These are phyloP conservation scores for Melopsittacus undulatus DNA, from an alignment of 2,797 vertebrate genomes.

Conservation along the genomic window DNA sequence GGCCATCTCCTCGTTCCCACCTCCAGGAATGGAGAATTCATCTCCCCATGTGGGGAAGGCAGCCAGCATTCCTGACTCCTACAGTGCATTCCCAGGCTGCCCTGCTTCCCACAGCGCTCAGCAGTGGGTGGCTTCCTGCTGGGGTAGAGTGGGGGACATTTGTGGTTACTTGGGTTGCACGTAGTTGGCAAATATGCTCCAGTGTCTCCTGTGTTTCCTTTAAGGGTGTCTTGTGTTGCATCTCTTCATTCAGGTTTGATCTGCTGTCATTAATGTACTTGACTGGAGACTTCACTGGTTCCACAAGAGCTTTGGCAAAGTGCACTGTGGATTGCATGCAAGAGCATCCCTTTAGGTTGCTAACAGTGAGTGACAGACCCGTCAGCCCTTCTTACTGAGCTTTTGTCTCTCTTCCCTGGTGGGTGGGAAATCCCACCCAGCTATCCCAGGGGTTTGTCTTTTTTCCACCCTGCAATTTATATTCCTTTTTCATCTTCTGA, in stretches of 20 bases:
- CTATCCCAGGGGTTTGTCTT: constrained; percentile 5
- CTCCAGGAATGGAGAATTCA: constrained; percentile 18
- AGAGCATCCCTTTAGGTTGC: neutral
- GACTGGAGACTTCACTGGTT: constrained; percentile 18
- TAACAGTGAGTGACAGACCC: neutral
- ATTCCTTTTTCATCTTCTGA: constrained; percentile 37
- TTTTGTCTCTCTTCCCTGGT: constrained; percentile 22
- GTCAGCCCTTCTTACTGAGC: neutral
- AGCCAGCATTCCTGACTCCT: constrained; percentile 48
- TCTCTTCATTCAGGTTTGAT: neutral
- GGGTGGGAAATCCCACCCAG: constrained; percentile 56
- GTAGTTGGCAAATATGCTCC: neutral
- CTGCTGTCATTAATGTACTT: neutral
- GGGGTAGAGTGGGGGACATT: neutral
- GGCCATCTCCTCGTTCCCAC: neutral
- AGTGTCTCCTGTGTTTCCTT: neutral
- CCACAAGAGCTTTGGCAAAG: neutral
- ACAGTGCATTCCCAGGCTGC: constrained; percentile 14
- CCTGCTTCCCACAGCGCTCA: neutral
- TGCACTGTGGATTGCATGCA: neutral
- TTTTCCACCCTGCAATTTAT: constrained; percentile 29
- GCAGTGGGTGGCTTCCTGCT: constrained; percentile 54
- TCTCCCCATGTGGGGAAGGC: neutral
- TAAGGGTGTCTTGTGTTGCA: neutral
- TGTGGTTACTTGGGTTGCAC: constrained; percentile 3